Percentiles rank a stretch among this genome's conserved stretches.
Conservation (phyloP, 2,113 vertebrate species). For the Equus przewalskii region DNA sequence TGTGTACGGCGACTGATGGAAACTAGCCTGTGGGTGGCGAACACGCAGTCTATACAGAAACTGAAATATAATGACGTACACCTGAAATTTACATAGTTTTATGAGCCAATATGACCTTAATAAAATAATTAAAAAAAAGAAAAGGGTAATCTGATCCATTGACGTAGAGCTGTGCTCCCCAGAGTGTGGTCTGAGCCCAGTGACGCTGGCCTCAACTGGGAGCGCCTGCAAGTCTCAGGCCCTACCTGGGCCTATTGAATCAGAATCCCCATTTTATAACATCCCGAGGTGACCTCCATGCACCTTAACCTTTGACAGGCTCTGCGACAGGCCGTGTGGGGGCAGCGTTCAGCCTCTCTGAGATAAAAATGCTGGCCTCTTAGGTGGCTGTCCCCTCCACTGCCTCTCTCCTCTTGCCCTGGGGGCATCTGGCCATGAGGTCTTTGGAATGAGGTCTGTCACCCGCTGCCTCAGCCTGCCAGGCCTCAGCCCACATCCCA, state of each 20-base stretch:
- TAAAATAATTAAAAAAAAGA: too few relatives aligned
- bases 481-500: not conserved
- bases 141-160: not conserved
- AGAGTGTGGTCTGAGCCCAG: not conserved
- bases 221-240: too few relatives aligned
- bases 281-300: not conserved
- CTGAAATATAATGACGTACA: too few relatives aligned
- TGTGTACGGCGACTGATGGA: too few relatives aligned
- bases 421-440: not conserved
- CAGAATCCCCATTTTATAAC: not conserved
- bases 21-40: too few relatives aligned
- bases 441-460: not conserved
- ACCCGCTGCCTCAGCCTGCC: too few relatives aligned
- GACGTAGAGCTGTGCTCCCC: not conserved
- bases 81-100: too few relatives aligned
- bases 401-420: not conserved
- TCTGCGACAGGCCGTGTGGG: not conserved
- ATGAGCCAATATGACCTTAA: too few relatives aligned
- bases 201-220: rapidly evolving
- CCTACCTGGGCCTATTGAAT: too few relatives aligned
- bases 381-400: not conserved
- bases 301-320: not conserved
- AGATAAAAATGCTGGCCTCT: not conserved
- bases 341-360: not conserved
- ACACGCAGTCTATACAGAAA: too few relatives aligned